phyloP scores from a whole-genome alignment of 2,797 vertebrate genomes.

The Scomberomorus guttatus region DNA sequence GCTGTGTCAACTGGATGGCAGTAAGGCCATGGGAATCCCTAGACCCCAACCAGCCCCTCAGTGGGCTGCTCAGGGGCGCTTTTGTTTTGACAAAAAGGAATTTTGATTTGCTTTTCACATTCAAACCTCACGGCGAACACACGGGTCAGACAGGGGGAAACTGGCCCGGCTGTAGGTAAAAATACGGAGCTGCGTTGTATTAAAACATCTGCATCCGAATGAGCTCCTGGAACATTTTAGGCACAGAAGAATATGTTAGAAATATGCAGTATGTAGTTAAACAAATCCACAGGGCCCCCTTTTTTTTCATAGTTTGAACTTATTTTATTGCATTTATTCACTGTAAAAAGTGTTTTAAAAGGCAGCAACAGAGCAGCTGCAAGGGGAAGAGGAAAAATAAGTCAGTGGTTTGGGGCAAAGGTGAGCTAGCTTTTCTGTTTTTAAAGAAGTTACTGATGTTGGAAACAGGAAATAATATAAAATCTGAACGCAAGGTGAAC shows the following conservation, averaged over 20 bases:
- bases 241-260: neutral
- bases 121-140: conserved; percentile 23
- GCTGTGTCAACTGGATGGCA: conserved; percentile 68
- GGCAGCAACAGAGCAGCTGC: too few species aligned
- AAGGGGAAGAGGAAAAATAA: neutral
- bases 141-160: conserved; percentile 1
- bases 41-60: conserved; percentile 42
- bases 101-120: conserved; percentile 48
- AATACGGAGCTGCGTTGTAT: neutral
- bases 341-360: neutral
- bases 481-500: neutral
- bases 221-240: neutral
- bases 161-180: neutral
- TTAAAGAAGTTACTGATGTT: neutral
- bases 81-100: conserved; percentile 62
- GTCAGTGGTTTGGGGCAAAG: neutral
- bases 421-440: neutral
- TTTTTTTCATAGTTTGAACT: too few species aligned
- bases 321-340: neutral
- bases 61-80: conserved; percentile 55
- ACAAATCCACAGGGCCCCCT: neutral
- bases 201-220: neutral
- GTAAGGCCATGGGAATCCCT: conserved; percentile 79
- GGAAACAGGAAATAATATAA: neutral
- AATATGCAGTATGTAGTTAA: neutral